A percentile compares a stretch with the other conserved stretches of the same genome.
Evolutionary conservation across 2,113 vertebrate species (phyloP).

Genomic region (Lampris megalopsis): DNA sequence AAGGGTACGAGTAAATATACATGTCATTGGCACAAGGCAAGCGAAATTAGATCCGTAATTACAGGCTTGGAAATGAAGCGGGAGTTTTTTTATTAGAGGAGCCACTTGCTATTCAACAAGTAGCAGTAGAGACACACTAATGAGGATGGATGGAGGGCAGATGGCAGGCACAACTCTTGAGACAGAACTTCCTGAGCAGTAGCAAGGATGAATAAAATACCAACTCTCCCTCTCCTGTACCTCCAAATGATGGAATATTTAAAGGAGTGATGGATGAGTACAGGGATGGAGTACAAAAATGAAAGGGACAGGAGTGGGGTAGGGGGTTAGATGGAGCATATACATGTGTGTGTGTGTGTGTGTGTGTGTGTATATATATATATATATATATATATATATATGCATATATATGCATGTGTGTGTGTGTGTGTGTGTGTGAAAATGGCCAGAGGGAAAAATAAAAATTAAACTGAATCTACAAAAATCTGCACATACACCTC

Average conservation of each 20-base stretch:
- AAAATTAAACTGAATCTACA: too few relatives aligned
- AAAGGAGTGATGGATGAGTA: slow-evolving; percentile 4
- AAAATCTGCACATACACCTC: background rate
- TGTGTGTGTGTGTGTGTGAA: too few relatives aligned
- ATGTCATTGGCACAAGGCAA: slow-evolving; percentile 98
- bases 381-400: too few relatives aligned
- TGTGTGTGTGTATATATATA: too few relatives aligned
- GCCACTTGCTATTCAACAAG: slow-evolving; percentile 86
- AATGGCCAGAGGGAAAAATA: too few relatives aligned
- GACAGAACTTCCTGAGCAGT: slow-evolving; percentile 50
- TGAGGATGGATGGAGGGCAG: slow-evolving; percentile 64
- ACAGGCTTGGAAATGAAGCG: slow-evolving; percentile 98
- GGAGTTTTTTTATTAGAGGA: slow-evolving; percentile 94
- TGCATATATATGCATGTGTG: too few relatives aligned
- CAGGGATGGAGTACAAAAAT: background rate
- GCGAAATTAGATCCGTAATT: slow-evolving; percentile 99
- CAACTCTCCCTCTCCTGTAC: slow-evolving; percentile 2
- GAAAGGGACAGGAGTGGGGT: background rate
- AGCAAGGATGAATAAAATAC: slow-evolving; percentile 21
- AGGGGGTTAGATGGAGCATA: background rate
- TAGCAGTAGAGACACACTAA: slow-evolving; percentile 58
- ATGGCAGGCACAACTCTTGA: slow-evolving; percentile 44
- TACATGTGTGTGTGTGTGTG: too few relatives aligned
- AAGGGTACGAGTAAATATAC: slow-evolving; percentile 97
- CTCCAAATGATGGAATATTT: slow-evolving; percentile 1